Conservation (phyloP, 2,113 vertebrate species). For the Malurus elegans region DNA sequence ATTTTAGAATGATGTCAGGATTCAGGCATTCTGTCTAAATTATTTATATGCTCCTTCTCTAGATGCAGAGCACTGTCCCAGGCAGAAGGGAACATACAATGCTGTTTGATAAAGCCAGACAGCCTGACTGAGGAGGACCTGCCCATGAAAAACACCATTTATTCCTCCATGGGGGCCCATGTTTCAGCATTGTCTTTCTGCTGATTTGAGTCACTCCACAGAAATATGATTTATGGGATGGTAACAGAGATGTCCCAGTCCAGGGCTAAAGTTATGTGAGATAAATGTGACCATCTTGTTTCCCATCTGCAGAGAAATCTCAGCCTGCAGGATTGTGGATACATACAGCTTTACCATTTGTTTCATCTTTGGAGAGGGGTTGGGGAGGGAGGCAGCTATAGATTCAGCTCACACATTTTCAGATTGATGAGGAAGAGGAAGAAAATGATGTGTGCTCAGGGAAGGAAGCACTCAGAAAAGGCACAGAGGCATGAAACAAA, state of each 20-base stretch:
- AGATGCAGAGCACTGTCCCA: background rate
- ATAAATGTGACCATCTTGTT: background rate
- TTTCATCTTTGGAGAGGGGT: slow-evolving; percentile 11
- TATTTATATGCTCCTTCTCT: background rate
- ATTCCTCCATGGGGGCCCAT: background rate
- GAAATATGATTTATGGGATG: background rate
- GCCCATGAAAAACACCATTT: background rate
- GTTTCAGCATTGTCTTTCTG: background rate
- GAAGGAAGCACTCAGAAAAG: slow-evolving; percentile 26
- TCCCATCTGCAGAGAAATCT: background rate
- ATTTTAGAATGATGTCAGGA: background rate
- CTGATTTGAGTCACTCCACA: background rate
- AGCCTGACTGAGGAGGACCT: background rate
- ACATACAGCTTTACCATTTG: background rate
- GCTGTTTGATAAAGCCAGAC: background rate
- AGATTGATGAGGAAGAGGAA: slow-evolving; percentile 29
- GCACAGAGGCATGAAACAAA: slow-evolving; percentile 25
- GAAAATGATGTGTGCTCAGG: slow-evolving; percentile 48
- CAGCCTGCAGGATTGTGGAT: background rate
- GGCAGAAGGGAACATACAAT: background rate
- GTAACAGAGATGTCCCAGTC: background rate
- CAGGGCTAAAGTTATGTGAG: background rate
- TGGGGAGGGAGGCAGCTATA: background rate
- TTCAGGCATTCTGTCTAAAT: background rate
- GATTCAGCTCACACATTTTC: slow-evolving; percentile 25